Evolutionary conservation across 2,797 vertebrate genomes (phyloP).

Genomic region (Danio choprae): DNA sequence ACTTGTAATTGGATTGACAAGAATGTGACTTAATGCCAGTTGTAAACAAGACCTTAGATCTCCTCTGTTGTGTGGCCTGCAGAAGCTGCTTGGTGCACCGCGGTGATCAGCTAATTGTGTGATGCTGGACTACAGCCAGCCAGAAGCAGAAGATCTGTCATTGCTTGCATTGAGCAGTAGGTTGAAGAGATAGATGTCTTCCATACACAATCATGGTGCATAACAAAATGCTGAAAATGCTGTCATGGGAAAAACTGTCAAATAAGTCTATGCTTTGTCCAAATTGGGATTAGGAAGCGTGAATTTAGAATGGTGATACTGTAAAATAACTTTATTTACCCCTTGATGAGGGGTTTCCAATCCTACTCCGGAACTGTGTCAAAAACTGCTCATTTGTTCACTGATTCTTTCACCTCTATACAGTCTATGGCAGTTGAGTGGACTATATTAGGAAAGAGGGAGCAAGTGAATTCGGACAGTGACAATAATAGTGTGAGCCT

Average conservation of each 20-base stretch:
- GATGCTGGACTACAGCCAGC: slow-evolving; percentile 47
- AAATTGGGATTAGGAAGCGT: slow-evolving; percentile 14
- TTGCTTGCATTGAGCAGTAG: slow-evolving; percentile 40
- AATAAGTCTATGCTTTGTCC: slow-evolving; percentile 19
- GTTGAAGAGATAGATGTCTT: slow-evolving; percentile 27
- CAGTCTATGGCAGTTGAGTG: too few species aligned
- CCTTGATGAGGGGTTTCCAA: too few species aligned
- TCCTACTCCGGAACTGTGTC: too few species aligned
- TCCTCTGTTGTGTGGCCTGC: background rate
- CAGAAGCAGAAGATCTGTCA: slow-evolving; percentile 50
- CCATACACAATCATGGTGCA: slow-evolving; percentile 45
- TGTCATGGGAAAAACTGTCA: slow-evolving; percentile 35
- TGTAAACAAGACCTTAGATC: background rate
- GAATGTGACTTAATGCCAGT: too few species aligned
- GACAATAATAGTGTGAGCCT: too few species aligned
- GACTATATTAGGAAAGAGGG: too few species aligned
- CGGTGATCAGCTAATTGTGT: slow-evolving; percentile 10
- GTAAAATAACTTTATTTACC: background rate
- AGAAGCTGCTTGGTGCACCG: slow-evolving; percentile 21
- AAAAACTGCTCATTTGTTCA: too few species aligned
- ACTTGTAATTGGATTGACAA: too few species aligned
- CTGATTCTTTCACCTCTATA: too few species aligned
- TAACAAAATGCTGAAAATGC: slow-evolving; percentile 45
- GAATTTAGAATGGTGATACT: background rate
- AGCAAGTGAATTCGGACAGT: too few species aligned